Evolutionary conservation across 64 coral and sea anemone genomes (phyloP), one percentile per base, ranked within the genome.

Genomic region (Exaiptasia diaphana): DNA sequence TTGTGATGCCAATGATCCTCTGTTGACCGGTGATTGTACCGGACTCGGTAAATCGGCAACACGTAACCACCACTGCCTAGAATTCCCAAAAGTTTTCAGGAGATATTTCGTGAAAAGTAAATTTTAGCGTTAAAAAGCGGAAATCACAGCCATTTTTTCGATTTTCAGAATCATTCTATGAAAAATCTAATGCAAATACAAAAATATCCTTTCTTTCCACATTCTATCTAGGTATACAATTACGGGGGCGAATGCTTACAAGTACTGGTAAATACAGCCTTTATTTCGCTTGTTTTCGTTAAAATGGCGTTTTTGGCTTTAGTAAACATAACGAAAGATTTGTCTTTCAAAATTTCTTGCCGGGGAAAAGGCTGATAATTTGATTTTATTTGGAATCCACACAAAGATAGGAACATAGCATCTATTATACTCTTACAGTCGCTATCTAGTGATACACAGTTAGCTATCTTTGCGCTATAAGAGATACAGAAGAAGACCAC

Each of bases 221-320:
- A 37, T 65, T 65, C 61, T 37, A 65, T 28, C 61, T 35, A 65
- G 61, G 61, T 65, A 65, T 65, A 65, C 30, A 65, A 65, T 65
- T 65, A 65, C 61, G 61, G 61, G 61, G 61, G 61, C 61, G 61
- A 65, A 35, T 28, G 31, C 61, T 35, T 35, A 35, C 4, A 65
- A 65, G 61, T 33, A 65, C 38, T 35, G 30, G 61, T 65, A 65
- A 65, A 27, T 35, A 65, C 30, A 65, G 61, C 61, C 61, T 65
- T 35, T 65, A 65, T 65, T 65, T 65, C 61, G 61, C 61, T 65
- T 35, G 61, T 65, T 65, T 65, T 65, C 38, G 61, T 65, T 65
- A 65, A 65, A 65, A 65, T 65, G 32, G 32, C 14, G 30, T 65
- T 65, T 65, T 18, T 35, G 61, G 3, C 61, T 65, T 65, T 65